Evolutionary conservation across 2,888 invertebrate species (phyloP), one percentile per base, ranked within the genome.

Genomic region (Sturmia bella): DNA sequence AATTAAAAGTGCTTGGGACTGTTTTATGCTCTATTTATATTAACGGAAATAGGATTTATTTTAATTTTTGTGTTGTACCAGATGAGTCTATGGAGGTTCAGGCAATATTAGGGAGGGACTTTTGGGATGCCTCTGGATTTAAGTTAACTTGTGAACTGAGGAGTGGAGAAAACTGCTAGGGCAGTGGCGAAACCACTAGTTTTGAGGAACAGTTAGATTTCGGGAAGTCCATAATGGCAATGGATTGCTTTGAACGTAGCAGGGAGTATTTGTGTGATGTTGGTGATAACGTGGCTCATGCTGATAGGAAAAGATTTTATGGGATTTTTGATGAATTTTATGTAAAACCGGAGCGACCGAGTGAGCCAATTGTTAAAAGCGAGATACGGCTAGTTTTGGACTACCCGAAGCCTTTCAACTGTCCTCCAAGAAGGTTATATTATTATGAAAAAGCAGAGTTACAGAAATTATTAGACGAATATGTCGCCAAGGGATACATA

Each of bases 391-490:
- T 66, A 4, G 19, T 39, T 1, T 6, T 66, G 12, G 15, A 52
- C 0, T n/a, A 66, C 4, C 5, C n/a, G n/a, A n/a, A n/a, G n/a
- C n/a, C n/a, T n/a, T n/a, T n/a, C n/a, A n/a, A n/a, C n/a, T n/a
- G n/a, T n/a, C n/a, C n/a, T n/a, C n/a, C n/a, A n/a, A 32, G 45
- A 32, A 41, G 45, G 3, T 17, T 45, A 13, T n/a, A 63, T 4
- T 74, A 74, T 45, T 15, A 52, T 0, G 74, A 63, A 17, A 80
- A 80, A 37, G 21, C 7, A 13, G 56, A 69, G 21, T 15, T 77
- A n/a, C 77, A 77, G 45, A 68, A 68, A 56, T 41, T 77, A 9
- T 43, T 77, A 37, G 57, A 77, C 17, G 70, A 70, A 2, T 77
- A 77, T 45, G 43, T 63, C 52, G 2, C 11, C 1, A 68, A 52